These are phyloP conservation scores for Pammene aurita DNA, from an alignment of 2,888 invertebrate species.

Conservation along the genomic window DNA sequence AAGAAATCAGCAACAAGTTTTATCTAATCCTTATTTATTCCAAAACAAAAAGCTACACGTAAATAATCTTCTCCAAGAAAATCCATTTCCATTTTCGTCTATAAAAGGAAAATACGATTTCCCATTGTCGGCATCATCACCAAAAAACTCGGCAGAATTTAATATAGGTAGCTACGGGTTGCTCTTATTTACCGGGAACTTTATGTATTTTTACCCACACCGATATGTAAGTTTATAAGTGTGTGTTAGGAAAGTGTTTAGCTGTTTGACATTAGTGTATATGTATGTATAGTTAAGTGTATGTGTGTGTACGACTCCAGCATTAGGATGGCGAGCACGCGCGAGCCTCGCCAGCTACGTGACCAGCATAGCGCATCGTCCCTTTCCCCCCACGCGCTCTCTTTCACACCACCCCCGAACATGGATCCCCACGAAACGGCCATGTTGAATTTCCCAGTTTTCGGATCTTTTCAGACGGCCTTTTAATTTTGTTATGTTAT, in stretches of 20 bases:
- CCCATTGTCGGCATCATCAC: conserved; percentile 67
- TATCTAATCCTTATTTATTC: conserved; percentile 24
- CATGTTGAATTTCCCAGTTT: conserved; percentile 82
- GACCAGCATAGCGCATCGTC: conserved; percentile 81
- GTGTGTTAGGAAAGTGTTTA: conserved; percentile 59
- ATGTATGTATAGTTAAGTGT: conserved; percentile 67
- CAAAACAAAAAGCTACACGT: conserved; percentile 53
- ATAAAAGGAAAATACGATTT: conserved; percentile 69
- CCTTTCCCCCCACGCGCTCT: conserved; percentile 74
- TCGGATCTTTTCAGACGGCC: conserved; percentile 73
- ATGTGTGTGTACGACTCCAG: conserved; percentile 70
- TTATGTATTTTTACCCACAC: conserved; percentile 73
- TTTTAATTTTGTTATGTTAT: conserved; percentile 77
- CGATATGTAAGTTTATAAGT: conserved; percentile 41
- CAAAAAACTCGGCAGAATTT: conserved; percentile 77
- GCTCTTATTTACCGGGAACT: conserved; percentile 79
- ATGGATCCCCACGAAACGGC: conserved; percentile 55
- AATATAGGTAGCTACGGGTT: conserved; percentile 69
- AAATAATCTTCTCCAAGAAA: conserved; percentile 63
- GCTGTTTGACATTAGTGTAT: conserved; percentile 52
- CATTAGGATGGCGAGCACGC: conserved; percentile 81
- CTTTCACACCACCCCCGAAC: conserved; percentile 73
- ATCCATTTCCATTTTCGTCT: conserved; percentile 62
- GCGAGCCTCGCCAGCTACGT: conserved; percentile 80
- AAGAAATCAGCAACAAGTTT: conserved; percentile 16